Evolutionary conservation across 2,113 vertebrate genomes (phyloP).

Genomic region (Physeter macrocephalus): DNA sequence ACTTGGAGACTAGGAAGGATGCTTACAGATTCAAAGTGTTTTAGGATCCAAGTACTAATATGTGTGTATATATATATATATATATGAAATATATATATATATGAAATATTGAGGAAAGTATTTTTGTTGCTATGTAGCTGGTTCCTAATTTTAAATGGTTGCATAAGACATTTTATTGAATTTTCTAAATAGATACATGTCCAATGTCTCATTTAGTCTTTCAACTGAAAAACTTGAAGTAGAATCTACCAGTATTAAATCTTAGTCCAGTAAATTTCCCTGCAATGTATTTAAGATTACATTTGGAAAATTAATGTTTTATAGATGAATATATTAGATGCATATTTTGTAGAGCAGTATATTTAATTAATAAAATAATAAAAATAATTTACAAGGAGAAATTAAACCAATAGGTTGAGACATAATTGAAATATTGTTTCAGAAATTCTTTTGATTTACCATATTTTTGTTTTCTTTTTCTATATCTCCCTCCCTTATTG

Average conservation of each 20-base stretch:
- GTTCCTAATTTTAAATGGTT: background rate
- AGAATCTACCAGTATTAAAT: background rate
- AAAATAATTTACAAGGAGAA: background rate
- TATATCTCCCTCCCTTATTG: background rate
- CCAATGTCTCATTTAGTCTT: background rate
- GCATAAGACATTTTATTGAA: background rate
- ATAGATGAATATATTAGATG: background rate
- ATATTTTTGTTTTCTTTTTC: background rate
- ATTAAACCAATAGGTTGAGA: background rate
- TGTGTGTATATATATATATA: background rate
- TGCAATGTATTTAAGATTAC: background rate
- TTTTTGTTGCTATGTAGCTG: background rate
- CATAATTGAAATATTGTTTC: background rate
- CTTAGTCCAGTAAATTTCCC: background rate
- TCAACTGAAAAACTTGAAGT: background rate
- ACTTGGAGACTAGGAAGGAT: background rate
- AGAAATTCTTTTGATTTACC: background rate
- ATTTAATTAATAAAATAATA: background rate
- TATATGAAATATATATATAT: background rate
- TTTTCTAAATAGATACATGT: background rate
- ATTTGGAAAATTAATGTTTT: background rate
- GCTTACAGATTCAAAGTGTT: background rate
- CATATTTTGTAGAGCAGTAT: background rate
- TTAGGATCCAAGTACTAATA: background rate
- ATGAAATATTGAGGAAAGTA: background rate